A percentile compares a stretch with the other conserved stretches of the same genome.
Conservation (phyloP, 2,888 invertebrate species). For the Cacoxenus indagator region DNA sequence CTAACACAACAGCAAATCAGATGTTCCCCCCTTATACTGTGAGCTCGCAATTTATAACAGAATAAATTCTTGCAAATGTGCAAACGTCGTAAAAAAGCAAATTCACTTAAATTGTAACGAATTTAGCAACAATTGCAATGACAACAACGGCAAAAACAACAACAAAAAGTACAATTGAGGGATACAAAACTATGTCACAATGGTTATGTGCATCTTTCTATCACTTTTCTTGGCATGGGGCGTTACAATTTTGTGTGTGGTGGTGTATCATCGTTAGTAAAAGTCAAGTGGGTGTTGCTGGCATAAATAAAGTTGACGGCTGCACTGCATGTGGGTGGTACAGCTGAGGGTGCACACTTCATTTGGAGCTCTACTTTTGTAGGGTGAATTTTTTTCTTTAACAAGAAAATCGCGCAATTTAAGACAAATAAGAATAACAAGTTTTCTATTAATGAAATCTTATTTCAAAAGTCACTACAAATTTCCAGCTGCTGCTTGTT, state of each 20-base stretch:
- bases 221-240: not conserved
- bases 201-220: not conserved
- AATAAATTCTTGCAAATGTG: constrained; percentile 17
- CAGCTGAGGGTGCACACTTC: not conserved
- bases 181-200: not conserved
- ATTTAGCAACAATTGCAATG: constrained; percentile 13
- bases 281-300: constrained; percentile 16
- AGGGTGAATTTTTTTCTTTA: not conserved
- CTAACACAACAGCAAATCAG: not conserved
- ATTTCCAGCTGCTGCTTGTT: too few relatives aligned
- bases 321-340: not conserved
- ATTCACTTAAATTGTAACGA: constrained; percentile 19
- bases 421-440: not conserved
- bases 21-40: not conserved
- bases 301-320: constrained; percentile 9
- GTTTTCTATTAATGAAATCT: not conserved
- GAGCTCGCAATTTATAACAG: not conserved
- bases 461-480: not conserved
- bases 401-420: too few relatives aligned
- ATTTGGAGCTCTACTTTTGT: not conserved
- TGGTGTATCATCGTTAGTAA: not conserved
- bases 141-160: constrained; percentile 4
- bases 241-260: not conserved
- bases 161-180: not conserved
- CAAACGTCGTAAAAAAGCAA: constrained; percentile 15